Percentiles rank a stretch among this genome's conserved stretches.
Evolutionary conservation across 1,140 invertebrate species (phyloP).

Genomic region (Musca domestica): DNA sequence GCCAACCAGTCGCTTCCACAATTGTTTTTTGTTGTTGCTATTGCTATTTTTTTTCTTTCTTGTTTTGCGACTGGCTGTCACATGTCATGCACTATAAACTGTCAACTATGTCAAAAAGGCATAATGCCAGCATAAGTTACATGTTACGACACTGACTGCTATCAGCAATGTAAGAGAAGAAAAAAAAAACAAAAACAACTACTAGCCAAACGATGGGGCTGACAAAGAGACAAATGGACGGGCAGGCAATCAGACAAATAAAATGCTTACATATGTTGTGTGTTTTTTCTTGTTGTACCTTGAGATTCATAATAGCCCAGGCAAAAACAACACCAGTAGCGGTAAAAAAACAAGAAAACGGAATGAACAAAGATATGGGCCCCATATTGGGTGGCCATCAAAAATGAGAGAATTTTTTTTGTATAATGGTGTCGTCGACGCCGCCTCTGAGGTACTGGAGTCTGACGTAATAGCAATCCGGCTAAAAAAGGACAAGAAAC

Average conservation of each 20-base stretch:
- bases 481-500: background rate
- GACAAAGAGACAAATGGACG: background rate
- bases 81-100: conserved; percentile 9
- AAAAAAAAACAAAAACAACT: no score
- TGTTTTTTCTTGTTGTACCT: background rate
- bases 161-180: no score
- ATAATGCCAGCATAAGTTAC: conserved; percentile 15
- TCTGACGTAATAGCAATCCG: no score
- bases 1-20: no score
- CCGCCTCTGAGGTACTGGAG: background rate
- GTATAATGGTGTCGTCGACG: background rate
- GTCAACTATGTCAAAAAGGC: conserved; percentile 11
- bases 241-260: background rate
- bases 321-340: background rate
- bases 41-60: background rate
- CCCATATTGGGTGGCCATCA: conserved; percentile 10
- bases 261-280: conserved; percentile 12
- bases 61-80: background rate
- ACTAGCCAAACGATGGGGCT: no score
- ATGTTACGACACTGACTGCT: background rate
- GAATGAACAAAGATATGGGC: no score
- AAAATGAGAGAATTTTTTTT: background rate
- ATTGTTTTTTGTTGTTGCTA: no score
- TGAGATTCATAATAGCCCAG: background rate
- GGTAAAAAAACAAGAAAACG: background rate